A percentile compares a stretch with the other conserved stretches of the same genome.
Evolutionary conservation across 2,888 invertebrate species (phyloP).

Genomic region (Sipunculus nudus): DNA sequence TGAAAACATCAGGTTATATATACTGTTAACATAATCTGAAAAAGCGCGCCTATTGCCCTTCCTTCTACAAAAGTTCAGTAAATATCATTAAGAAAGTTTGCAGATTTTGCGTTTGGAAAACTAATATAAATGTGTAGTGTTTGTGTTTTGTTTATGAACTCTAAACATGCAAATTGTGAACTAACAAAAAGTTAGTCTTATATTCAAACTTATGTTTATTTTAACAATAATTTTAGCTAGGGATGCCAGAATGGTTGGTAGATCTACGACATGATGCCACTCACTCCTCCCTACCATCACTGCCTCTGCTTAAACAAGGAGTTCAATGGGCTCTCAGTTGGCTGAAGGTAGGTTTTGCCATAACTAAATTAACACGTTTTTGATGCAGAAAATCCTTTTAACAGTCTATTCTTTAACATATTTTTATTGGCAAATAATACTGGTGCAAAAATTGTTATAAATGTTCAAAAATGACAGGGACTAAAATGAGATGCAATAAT

Average conservation of each 20-base stretch:
- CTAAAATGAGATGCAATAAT: too few species aligned
- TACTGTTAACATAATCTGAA: too few species aligned
- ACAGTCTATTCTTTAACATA: too few species aligned
- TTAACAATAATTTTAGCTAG: slow-evolving; percentile 68
- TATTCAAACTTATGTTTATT: slow-evolving; percentile 72
- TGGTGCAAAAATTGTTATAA: too few species aligned
- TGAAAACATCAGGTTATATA: too few species aligned
- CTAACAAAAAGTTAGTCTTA: slow-evolving; percentile 73
- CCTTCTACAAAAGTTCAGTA: too few species aligned
- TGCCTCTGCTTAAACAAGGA: slow-evolving; percentile 74
- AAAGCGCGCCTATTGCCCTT: too few species aligned
- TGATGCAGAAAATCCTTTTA: background rate
- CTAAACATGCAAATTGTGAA: slow-evolving; percentile 57
- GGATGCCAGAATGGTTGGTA: slow-evolving; percentile 83
- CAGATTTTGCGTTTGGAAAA: background rate
- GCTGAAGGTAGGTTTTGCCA: slow-evolving; percentile 70
- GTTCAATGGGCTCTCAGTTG: slow-evolving; percentile 74
- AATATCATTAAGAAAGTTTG: too few species aligned
- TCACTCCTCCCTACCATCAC: slow-evolving; percentile 76
- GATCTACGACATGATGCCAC: slow-evolving; percentile 81
- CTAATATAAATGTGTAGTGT: background rate
- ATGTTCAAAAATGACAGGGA: too few species aligned
- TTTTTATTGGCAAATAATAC: too few species aligned
- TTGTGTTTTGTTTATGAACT: slow-evolving; percentile 2
- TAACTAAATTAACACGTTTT: background rate